A percentile compares a stretch with the other conserved stretches of the same genome.
phyloP scores from a whole-genome alignment of 2,888 invertebrate genomes.

The Brenthis ino region DNA sequence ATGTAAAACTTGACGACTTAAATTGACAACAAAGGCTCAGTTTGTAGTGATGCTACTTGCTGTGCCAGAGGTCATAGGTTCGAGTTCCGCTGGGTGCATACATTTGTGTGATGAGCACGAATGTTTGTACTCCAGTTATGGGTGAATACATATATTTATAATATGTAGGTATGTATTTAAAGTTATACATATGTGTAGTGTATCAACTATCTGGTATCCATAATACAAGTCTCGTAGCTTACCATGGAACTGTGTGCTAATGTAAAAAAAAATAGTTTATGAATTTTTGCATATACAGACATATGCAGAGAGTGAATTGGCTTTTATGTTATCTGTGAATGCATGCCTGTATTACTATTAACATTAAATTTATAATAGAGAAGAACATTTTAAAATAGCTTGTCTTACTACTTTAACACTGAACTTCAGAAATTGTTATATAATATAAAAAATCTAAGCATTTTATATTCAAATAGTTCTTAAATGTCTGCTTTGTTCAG shows the following conservation, averaged over 20 bases:
- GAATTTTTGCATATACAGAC: background rate
- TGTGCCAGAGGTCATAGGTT: conserved; percentile 7
- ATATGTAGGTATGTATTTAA: too few species aligned
- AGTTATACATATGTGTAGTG: too few species aligned
- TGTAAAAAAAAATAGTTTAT: background rate
- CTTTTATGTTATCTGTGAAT: too few species aligned
- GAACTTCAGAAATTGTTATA: conserved; percentile 10
- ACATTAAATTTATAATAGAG: background rate
- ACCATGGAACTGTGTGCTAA: too few species aligned
- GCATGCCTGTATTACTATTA: background rate
- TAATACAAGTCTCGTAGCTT: too few species aligned
- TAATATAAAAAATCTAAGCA: background rate
- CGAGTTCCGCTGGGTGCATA: conserved; percentile 5
- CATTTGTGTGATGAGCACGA: too few species aligned
- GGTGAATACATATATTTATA: too few species aligned
- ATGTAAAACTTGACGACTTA: too few species aligned
- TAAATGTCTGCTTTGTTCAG: conserved; percentile 7
- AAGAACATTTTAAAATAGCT: background rate
- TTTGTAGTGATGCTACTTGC: conserved; percentile 1
- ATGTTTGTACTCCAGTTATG: too few species aligned
- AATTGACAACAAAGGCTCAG: background rate
- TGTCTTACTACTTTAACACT: too few species aligned
- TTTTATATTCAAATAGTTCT: conserved; percentile 23
- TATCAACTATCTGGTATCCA: too few species aligned
- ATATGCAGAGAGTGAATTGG: too few species aligned